These are phyloP conservation scores for Philopedon plagiatum DNA, from an alignment of 2,888 invertebrate species.

Conservation along the genomic window DNA sequence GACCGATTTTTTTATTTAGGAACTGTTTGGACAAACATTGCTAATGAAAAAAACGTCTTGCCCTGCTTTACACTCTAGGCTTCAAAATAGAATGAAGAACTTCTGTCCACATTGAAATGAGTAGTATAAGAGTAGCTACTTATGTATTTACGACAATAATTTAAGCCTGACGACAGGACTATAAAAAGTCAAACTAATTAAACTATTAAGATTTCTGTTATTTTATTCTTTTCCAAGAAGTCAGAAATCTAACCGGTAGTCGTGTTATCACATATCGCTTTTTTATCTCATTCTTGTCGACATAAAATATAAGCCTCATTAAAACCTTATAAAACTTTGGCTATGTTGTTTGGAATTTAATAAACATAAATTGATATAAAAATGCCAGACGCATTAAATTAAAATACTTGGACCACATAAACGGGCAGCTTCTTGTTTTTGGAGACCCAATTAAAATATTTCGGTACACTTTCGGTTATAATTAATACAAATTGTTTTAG, in stretches of 20 bases:
- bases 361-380: constrained; percentile 53
- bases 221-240: constrained; percentile 3
- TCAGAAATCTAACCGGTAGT: constrained; percentile 9
- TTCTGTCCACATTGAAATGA: too few species aligned
- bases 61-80: too few species aligned
- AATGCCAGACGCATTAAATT: constrained; percentile 54
- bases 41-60: too few species aligned
- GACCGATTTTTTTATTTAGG: too few species aligned
- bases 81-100: too few species aligned
- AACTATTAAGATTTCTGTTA: constrained; percentile 6
- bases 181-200: constrained; percentile 11
- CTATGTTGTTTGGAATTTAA: constrained; percentile 53
- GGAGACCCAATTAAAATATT: constrained; percentile 63
- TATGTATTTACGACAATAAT: too few species aligned
- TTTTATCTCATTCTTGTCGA: constrained; percentile 32
- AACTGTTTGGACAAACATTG: too few species aligned
- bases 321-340: constrained; percentile 47
- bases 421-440: constrained; percentile 53
- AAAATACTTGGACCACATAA: constrained; percentile 58
- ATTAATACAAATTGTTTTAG: constrained; percentile 65
- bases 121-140: too few species aligned
- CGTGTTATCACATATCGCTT: constrained; percentile 26
- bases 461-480: constrained; percentile 60
- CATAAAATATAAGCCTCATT: constrained; percentile 47
- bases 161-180: not conserved